phyloP scores from a whole-genome alignment of 2,888 invertebrate genomes.

The Ectropis crepuscularia region DNA sequence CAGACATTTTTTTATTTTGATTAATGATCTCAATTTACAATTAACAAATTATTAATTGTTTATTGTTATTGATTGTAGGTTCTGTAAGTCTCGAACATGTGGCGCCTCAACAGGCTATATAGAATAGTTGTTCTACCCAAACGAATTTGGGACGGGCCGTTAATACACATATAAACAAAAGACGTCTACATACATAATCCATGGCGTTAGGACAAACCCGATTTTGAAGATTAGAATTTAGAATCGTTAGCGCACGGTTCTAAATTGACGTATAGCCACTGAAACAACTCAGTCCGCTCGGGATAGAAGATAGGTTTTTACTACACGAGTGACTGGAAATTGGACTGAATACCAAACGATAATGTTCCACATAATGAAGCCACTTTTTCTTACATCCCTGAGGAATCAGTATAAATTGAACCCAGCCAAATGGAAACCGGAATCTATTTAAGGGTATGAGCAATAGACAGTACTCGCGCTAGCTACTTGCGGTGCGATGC shows the following conservation, averaged over 20 bases:
- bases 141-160: no score
- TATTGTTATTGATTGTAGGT: no score
- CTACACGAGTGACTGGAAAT: not conserved
- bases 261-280: not conserved
- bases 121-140: no score
- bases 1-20: no score
- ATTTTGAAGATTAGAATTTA: no score
- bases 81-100: no score
- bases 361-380: conserved; percentile 11
- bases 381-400: conserved; percentile 5
- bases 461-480: conserved; percentile 4
- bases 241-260: not conserved
- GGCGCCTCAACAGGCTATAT: no score
- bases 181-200: no score
- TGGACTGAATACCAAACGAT: not conserved
- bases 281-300: not conserved
- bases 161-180: no score
- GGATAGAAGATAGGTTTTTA: not conserved
- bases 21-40: no score
- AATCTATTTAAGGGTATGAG: conserved; percentile 13
- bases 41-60: no score
- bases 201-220: no score
- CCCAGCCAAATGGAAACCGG: conserved; percentile 13
- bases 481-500: conserved; percentile 1
- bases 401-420: conserved; percentile 10